Evolutionary conservation across 1,140 invertebrate species (phyloP).

Genomic region (Thaumatotibia leucotreta): DNA sequence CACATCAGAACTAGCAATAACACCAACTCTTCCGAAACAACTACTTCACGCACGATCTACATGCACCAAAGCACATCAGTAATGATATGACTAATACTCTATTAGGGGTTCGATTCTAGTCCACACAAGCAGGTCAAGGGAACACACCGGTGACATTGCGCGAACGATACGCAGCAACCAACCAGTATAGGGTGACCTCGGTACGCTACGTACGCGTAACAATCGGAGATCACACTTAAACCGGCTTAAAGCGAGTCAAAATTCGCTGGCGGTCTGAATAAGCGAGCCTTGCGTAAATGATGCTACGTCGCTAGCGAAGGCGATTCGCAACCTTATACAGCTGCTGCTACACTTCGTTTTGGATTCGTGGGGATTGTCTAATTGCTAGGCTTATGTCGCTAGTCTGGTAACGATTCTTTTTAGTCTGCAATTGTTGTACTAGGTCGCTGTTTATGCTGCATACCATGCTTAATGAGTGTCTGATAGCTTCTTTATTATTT

Average conservation of each 20-base stretch:
- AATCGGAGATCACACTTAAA: background rate
- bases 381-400: background rate
- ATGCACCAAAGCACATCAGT: background rate
- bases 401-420: background rate
- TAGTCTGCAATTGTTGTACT: background rate
- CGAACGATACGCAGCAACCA: background rate
- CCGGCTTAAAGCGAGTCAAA: too few relatives aligned
- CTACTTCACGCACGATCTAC: background rate
- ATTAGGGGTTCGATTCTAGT: conserved; percentile 25
- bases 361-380: background rate
- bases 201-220: background rate
- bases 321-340: background rate
- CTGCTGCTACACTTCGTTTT: background rate
- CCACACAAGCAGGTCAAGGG: conserved; percentile 28
- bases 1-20: too few relatives aligned
- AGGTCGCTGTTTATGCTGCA: background rate
- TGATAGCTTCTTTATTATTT: too few relatives aligned
- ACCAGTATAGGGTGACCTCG: background rate
- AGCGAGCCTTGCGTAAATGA: conserved; percentile 16
- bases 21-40: background rate
- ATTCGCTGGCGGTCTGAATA: too few relatives aligned
- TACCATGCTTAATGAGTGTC: too few relatives aligned
- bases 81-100: conserved; percentile 14
- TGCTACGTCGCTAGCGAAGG: background rate
- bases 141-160: background rate